A percentile compares a stretch with the other conserved stretches of the same genome.
These are phyloP conservation scores for Cosmopolites sordidus DNA, from an alignment of 2,888 invertebrate genomes.

Conservation along the genomic window DNA sequence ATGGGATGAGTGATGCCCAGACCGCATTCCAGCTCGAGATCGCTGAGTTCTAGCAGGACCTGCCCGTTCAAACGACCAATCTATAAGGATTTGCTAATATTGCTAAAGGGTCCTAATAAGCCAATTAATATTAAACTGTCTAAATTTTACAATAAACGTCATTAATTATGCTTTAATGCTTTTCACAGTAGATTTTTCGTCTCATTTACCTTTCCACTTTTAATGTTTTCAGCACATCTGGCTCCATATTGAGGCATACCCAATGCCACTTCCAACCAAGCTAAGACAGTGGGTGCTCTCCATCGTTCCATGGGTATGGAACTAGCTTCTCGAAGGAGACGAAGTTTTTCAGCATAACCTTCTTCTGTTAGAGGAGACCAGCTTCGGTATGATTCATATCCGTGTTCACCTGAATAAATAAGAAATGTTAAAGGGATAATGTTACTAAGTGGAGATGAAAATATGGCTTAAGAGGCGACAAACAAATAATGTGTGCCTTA, in stretches of 20 bases:
- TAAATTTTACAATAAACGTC: too few relatives aligned
- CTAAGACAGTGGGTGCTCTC: conserved; percentile 88
- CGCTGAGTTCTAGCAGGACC: conserved; percentile 87
- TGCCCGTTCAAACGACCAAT: conserved; percentile 66
- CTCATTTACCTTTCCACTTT: conserved; percentile 79
- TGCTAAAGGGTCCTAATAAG: conserved; percentile 17
- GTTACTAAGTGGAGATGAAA: too few relatives aligned
- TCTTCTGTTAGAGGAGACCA: conserved; percentile 66
- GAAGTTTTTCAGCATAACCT: conserved; percentile 73
- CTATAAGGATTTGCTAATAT: conserved; percentile 50
- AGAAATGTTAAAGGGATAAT: too few relatives aligned
- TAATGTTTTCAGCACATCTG: conserved; percentile 87
- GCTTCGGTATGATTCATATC: conserved; percentile 54
- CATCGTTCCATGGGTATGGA: conserved; percentile 84
- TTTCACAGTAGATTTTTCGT: not conserved
- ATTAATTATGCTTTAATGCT: too few relatives aligned
- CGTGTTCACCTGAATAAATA: conserved; percentile 37
- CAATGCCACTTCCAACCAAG: conserved; percentile 90
- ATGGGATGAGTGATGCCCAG: conserved; percentile 88
- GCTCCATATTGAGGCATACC: conserved; percentile 93
- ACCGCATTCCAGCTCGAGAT: conserved; percentile 85
- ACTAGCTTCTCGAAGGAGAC: conserved; percentile 74
- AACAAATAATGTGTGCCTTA: too few relatives aligned
- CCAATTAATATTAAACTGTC: conserved; percentile 4
- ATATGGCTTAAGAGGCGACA: too few relatives aligned